These are phyloP conservation scores for Anthoscopus minutus DNA, from an alignment of 2,113 vertebrate genomes.

Conservation along the genomic window DNA sequence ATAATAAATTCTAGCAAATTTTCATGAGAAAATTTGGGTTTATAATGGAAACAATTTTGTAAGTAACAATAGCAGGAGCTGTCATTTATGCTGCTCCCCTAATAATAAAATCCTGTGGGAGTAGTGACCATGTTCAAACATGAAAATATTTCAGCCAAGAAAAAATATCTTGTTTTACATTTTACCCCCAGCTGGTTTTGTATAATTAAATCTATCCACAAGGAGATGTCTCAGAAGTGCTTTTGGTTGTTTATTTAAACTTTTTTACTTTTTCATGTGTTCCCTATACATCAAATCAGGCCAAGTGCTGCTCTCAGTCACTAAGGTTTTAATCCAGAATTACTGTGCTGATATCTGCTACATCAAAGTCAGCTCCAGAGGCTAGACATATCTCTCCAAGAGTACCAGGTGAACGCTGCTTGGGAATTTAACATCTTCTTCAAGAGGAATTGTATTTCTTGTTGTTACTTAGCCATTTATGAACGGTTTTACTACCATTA, in stretches of 20 bases:
- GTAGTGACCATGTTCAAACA: neutral
- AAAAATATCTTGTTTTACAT: neutral
- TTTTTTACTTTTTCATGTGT: neutral
- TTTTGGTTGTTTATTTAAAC: neutral
- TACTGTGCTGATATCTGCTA: neutral
- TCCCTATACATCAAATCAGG: neutral
- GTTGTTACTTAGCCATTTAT: neutral
- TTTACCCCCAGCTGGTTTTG: neutral
- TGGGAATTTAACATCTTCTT: neutral
- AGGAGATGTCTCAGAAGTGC: neutral
- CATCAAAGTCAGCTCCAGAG: neutral
- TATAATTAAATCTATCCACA: slow-evolving; percentile 14
- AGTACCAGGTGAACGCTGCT: neutral
- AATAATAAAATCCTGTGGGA: slow-evolving; percentile 1
- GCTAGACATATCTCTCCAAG: neutral
- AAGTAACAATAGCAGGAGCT: slow-evolving; percentile 5
- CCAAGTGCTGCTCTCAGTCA: neutral
- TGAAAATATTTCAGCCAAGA: neutral
- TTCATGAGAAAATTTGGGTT: neutral
- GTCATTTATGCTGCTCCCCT: neutral
- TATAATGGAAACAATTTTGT: neutral
- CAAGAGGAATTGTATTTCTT: neutral
- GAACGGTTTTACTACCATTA: neutral
- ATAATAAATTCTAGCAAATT: neutral
- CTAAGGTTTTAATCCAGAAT: neutral